These are phyloP conservation scores for Eristalis intricaria DNA, from an alignment of 2,888 invertebrate genomes.

Conservation along the genomic window DNA sequence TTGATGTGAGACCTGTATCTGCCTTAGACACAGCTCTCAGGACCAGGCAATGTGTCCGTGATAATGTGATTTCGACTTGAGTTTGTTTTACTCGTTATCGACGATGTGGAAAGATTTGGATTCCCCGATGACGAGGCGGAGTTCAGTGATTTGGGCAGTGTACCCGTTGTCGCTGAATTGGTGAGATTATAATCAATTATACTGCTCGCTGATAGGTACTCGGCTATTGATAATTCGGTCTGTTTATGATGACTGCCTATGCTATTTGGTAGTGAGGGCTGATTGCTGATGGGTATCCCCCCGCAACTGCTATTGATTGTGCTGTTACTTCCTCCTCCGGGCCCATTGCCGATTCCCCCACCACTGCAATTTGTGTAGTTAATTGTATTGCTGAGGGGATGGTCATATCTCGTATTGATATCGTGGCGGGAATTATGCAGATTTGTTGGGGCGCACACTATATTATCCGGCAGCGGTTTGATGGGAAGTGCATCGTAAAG, in stretches of 20 bases:
- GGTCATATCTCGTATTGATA: slow-evolving; percentile 77
- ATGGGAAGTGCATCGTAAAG: slow-evolving; percentile 80
- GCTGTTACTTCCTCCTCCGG: slow-evolving; percentile 74
- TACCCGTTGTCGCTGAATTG: slow-evolving; percentile 76
- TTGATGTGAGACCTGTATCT: neutral
- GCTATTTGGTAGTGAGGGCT: slow-evolving; percentile 65
- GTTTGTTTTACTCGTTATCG: slow-evolving; percentile 79
- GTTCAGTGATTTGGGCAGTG: slow-evolving; percentile 67
- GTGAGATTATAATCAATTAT: slow-evolving; percentile 80
- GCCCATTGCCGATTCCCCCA: slow-evolving; percentile 67
- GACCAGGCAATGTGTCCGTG: slow-evolving; percentile 92
- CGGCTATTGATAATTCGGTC: slow-evolving; percentile 78
- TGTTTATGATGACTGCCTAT: slow-evolving; percentile 69
- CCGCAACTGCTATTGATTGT: slow-evolving; percentile 74
- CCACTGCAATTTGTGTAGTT: slow-evolving; percentile 74
- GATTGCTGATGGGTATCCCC: slow-evolving; percentile 59
- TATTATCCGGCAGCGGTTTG: slow-evolving; percentile 69
- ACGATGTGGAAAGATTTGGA: slow-evolving; percentile 66
- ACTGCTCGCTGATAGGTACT: slow-evolving; percentile 79
- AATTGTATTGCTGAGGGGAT: slow-evolving; percentile 75
- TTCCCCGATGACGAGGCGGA: slow-evolving; percentile 33
- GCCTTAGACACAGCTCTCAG: slow-evolving; percentile 92
- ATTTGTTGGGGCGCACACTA: slow-evolving; percentile 60
- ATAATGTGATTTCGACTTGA: slow-evolving; percentile 88
- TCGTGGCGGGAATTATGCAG: slow-evolving; percentile 73